Conservation (phyloP, 2,888 invertebrate genomes). For the Drosophila differens region DNA sequence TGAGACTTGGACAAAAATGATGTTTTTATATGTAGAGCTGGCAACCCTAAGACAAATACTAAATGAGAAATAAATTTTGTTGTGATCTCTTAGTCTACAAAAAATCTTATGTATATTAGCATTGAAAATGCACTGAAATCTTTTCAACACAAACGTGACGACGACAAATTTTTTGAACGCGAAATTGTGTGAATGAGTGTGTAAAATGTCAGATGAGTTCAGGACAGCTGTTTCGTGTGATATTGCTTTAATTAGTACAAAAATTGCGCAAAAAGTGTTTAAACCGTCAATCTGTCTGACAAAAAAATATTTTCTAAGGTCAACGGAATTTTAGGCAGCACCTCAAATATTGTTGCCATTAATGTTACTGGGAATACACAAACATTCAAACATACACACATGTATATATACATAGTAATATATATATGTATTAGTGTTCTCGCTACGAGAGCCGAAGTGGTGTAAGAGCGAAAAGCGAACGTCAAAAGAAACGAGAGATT, state of each 20-base stretch:
- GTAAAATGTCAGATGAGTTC: slow-evolving; percentile 1
- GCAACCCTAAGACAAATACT: slow-evolving; percentile 3
- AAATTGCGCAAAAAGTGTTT: background rate
- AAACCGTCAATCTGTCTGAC: background rate
- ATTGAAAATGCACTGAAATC: background rate
- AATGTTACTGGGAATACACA: background rate
- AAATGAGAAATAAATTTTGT: background rate
- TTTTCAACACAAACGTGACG: background rate
- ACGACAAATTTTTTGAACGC: background rate
- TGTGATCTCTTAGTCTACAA: slow-evolving; percentile 6
- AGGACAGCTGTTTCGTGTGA: slow-evolving; percentile 2
- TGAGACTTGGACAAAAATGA: background rate
- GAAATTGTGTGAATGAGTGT: slow-evolving; percentile 64
- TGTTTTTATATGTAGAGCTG: background rate
- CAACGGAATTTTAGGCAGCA: background rate
- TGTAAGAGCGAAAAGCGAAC: slow-evolving; percentile 11
- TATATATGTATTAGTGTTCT: slow-evolving; percentile 1
- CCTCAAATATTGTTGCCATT: slow-evolving; percentile 3
- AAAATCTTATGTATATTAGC: background rate
- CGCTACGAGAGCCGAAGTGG: slow-evolving; percentile 2
- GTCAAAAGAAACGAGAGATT: slow-evolving; percentile 37
- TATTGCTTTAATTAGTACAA: background rate
- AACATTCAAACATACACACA: background rate
- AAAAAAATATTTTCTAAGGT: slow-evolving; percentile 2
- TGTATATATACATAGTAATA: background rate